Percentiles rank a stretch among this genome's conserved stretches.
These are phyloP conservation scores for Cheirogaleus major DNA, from an alignment of 2,797 vertebrate genomes.

Conservation along the genomic window DNA sequence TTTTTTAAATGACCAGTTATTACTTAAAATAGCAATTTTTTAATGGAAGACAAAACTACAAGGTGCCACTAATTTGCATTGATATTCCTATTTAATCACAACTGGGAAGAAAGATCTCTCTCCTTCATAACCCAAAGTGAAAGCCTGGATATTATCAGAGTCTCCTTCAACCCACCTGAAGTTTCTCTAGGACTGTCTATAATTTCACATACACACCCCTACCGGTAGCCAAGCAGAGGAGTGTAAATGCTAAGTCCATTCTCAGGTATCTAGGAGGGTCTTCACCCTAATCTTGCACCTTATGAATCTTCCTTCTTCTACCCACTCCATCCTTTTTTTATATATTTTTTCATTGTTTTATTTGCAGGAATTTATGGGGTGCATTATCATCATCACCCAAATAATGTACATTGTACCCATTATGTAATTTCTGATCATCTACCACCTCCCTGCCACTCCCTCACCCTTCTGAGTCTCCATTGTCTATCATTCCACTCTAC, in stretches of 20 bases:
- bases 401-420: too few relatives aligned
- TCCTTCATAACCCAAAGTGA: background rate
- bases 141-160: background rate
- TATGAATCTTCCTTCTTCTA: background rate
- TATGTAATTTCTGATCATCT: too few relatives aligned
- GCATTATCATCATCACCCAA: too few relatives aligned
- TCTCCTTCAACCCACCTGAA: background rate
- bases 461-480: too few relatives aligned
- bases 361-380: too few relatives aligned
- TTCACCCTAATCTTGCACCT: background rate
- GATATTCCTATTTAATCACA: background rate
- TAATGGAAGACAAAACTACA: background rate
- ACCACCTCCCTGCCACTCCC: too few relatives aligned
- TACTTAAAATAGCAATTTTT: slow-evolving; percentile 53
- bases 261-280: background rate
- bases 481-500: too few relatives aligned
- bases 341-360: too few relatives aligned
- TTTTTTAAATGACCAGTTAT: slow-evolving; percentile 9
- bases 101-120: background rate
- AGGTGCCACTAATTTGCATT: background rate
- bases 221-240: background rate
- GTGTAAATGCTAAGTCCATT: background rate
- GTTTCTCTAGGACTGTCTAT: background rate
- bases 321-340: too few relatives aligned
- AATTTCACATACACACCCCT: too few relatives aligned